Base-by-base conservation (phyloP, 2,888 invertebrate species). In the Fragum sueziense region DNA sequence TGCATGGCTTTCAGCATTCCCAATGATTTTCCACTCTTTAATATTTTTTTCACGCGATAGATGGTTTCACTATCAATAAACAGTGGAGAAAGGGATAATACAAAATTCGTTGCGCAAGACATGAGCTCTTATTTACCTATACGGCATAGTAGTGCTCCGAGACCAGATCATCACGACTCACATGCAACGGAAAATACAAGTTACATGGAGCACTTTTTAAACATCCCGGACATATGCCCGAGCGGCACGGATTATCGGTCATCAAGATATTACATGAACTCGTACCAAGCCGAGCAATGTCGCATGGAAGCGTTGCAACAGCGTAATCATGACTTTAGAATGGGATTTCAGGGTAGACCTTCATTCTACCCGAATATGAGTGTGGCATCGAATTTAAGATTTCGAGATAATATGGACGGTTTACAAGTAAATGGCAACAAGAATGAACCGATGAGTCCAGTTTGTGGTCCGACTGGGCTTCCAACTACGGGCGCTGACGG, bases 181-280 rank as follows among this genome's bases (percentile, higher is more conserved):
- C 89, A 89, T 74, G 82, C 84, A 51, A 85, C 88, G 59, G 89
- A 88, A 85, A 85, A 86, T 85, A 82, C 88, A 27, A 83, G 85
- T 70, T 90, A 91, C 80, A 91, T 91, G 91, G 91, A 91, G 80
- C 91, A 91, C 83, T 91, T 91, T 82, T 87, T 91, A 67, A 91
- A 91, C 78, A 91, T 91, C 79, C 91, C 91, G 25, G 90, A 91
- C 76, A 90, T 91, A 67, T 91, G 91, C 81, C 90, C 91, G 67
- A 85, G 88, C 29, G 88, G 89, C 52, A 84, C 86, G 73, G 88
- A 88, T 82, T 90, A 90, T 81, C 80, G 90, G 70, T 87, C 89
- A 62, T 89, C 89, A 2, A 70, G 90, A 69, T 90, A 90, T 73
- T 91, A 91, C 78, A 90, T 90, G 90, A 87, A 87, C 68, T 87